These are phyloP conservation scores for Holothuria glaberrima DNA, from an alignment of 35 echinoderm and acorn worm species.

Conservation along the genomic window DNA sequence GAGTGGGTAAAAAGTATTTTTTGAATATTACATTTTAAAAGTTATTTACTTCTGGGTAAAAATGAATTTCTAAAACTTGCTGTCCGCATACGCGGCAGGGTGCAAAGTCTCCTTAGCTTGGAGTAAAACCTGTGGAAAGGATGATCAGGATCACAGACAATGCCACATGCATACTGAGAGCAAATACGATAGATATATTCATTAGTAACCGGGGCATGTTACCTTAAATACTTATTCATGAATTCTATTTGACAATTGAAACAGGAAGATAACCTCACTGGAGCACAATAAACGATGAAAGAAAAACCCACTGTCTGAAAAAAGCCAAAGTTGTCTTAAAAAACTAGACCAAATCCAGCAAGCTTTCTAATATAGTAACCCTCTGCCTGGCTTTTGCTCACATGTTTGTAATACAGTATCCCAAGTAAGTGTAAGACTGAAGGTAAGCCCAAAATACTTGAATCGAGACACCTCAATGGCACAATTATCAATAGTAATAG, in stretches of 20 bases:
- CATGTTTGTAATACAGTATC: slow-evolving; percentile 14
- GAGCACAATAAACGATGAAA: no score
- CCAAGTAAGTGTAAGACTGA: no score
- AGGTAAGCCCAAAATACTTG: no score
- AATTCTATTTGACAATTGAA: no score
- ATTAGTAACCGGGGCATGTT: slow-evolving; percentile 6
- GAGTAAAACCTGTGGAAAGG: not conserved
- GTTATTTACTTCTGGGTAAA: not conserved
- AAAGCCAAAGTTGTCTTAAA: not conserved
- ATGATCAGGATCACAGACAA: slow-evolving; percentile 12
- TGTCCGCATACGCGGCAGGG: not conserved
- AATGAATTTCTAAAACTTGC: no score
- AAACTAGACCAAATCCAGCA: not conserved
- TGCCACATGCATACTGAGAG: slow-evolving; percentile 5
- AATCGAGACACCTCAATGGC: no score
- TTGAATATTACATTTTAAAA: not conserved
- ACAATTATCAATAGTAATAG: no score
- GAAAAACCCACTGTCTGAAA: no score
- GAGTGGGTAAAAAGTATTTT: not conserved
- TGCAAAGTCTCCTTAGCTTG: not conserved
- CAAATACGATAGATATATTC: slow-evolving; percentile 1
- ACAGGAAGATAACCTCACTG: no score
- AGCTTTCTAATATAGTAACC: slow-evolving; percentile 8
- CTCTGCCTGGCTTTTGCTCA: not conserved
- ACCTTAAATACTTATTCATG: slow-evolving; percentile 3